phyloP scores from a whole-genome alignment of 2,113 vertebrate genomes.

The Terrapene triunguis region DNA sequence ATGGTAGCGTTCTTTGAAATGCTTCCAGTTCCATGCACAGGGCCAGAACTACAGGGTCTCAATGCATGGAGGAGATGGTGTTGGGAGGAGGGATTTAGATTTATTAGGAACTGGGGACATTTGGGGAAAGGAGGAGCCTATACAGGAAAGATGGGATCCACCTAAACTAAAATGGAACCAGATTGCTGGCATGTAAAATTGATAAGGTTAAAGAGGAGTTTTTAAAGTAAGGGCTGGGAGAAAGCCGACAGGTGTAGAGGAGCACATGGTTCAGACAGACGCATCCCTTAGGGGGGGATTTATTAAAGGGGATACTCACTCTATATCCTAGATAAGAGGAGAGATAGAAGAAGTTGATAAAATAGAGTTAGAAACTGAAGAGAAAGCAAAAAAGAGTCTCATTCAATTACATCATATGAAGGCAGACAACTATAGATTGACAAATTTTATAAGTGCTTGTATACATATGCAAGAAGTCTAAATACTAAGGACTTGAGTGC shows the following conservation, averaged over 20 bases:
- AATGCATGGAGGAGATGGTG: not conserved
- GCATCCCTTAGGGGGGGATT: too few species aligned
- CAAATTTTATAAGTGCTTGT: not conserved
- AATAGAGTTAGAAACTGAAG: too few species aligned
- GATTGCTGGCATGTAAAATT: not conserved
- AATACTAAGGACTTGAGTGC: not conserved
- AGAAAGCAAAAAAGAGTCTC: too few species aligned
- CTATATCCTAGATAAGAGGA: too few species aligned
- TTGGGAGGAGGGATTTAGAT: not conserved
- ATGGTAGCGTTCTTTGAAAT: not conserved
- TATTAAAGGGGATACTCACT: too few species aligned
- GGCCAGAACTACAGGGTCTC: not conserved
- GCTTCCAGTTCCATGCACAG: not conserved
- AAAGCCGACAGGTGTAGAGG: not conserved
- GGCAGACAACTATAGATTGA: not conserved
- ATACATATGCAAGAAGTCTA: not conserved
- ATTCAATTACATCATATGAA: too few species aligned
- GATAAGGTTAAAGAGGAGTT: not conserved
- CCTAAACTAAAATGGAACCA: not conserved
- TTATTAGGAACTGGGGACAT: too few species aligned
- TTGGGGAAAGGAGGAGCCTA: too few species aligned
- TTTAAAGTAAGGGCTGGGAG: not conserved
- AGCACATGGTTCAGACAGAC: too few species aligned
- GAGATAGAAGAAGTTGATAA: too few species aligned
- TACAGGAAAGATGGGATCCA: not conserved